A percentile compares a stretch with the other conserved stretches of the same genome.
These are phyloP conservation scores for Oedothorax gibbosus DNA, from an alignment of 1,140 invertebrate species.

Conservation along the genomic window DNA sequence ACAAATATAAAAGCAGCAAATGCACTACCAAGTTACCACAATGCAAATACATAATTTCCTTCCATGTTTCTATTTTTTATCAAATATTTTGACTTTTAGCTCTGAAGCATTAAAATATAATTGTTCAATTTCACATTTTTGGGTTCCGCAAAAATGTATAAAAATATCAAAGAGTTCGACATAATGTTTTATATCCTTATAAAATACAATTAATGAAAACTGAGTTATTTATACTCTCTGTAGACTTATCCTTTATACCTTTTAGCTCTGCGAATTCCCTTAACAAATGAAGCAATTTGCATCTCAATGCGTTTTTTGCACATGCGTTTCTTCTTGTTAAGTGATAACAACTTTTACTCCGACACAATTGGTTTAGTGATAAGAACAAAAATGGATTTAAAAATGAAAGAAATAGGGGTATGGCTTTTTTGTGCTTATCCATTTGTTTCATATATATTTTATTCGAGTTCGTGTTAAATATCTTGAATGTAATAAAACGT, in stretches of 20 bases:
- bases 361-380: constrained; percentile 50
- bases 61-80: too few species aligned
- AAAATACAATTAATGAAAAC: too few species aligned
- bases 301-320: constrained; percentile 36
- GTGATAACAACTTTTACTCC: constrained; percentile 42
- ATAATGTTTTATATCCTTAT: too few species aligned
- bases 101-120: too few species aligned
- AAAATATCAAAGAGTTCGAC: too few species aligned
- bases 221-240: neutral
- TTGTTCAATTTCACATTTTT: too few species aligned
- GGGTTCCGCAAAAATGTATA: too few species aligned
- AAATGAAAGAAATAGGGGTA: constrained; percentile 24
- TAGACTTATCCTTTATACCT: constrained; percentile 34
- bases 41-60: too few species aligned
- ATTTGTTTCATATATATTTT: neutral
- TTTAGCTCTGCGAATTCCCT: constrained; percentile 49
- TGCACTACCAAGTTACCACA: too few species aligned
- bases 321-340: constrained; percentile 11
- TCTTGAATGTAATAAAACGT: too few species aligned
- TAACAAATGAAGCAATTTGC: constrained; percentile 55
- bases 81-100: too few species aligned
- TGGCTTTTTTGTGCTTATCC: constrained; percentile 21
- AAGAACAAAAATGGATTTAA: constrained; percentile 52
- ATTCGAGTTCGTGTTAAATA: neutral
- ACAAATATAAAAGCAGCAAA: too few species aligned